Conservation (phyloP, 2,797 vertebrate genomes). For the Buphagus erythrorhynchus region DNA sequence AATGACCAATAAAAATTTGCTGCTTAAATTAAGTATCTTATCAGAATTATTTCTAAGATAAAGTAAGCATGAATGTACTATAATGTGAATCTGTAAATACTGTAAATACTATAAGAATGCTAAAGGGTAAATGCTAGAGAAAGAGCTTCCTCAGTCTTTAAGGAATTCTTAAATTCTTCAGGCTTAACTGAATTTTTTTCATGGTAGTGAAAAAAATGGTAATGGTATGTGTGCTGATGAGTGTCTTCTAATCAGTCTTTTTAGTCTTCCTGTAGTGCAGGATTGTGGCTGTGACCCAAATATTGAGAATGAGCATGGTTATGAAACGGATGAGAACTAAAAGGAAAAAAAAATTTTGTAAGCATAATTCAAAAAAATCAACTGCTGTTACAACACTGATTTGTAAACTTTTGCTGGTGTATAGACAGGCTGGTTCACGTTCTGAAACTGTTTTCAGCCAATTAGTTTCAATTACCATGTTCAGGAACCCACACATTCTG, state of each 20-base stretch:
- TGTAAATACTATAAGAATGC: neutral
- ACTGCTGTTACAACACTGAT: neutral
- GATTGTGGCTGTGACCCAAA: slow-evolving; percentile 88
- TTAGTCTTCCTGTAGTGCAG: slow-evolving; percentile 82
- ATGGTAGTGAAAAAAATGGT: neutral
- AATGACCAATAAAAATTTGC: slow-evolving; percentile 37
- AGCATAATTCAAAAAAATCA: neutral
- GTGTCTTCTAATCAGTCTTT: slow-evolving; percentile 81
- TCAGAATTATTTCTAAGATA: slow-evolving; percentile 17
- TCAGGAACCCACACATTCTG: neutral
- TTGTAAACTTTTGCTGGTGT: neutral
- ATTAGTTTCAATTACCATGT: neutral
- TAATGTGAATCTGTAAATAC: neutral
- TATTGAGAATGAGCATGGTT: slow-evolving; percentile 86
- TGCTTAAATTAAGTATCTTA: slow-evolving; percentile 29
- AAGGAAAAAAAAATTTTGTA: neutral
- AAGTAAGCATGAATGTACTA: neutral
- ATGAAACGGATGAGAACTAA: slow-evolving; percentile 90
- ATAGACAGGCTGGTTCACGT: neutral
- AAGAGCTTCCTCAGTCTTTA: neutral
- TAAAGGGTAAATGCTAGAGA: neutral
- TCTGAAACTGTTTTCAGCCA: neutral
- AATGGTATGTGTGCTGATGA: neutral
- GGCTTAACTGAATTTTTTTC: neutral
- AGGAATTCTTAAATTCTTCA: neutral